A percentile compares a stretch with the other conserved stretches of the same genome.
phyloP scores from a whole-genome alignment of 2,888 invertebrate genomes.

The Ctenicera cuprea region DNA sequence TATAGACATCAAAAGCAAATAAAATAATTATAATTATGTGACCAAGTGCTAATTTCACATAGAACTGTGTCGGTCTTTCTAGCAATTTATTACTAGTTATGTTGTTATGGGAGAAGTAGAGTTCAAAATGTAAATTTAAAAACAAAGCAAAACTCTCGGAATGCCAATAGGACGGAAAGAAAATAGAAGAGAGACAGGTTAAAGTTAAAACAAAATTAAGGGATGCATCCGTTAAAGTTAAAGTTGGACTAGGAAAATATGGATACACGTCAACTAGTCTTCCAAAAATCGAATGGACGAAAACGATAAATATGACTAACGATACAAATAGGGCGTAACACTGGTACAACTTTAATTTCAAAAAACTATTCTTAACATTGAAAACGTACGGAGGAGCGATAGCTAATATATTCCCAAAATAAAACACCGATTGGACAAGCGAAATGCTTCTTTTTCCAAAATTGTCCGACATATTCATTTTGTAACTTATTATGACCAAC shows the following conservation, averaged over 20 bases:
- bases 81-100: not conserved
- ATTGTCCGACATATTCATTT: no score
- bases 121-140: not conserved
- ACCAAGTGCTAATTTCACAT: not conserved
- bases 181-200: not conserved
- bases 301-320: not conserved
- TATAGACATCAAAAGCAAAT: not conserved
- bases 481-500: not conserved
- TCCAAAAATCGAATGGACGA: constrained; percentile 2
- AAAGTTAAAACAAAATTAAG: constrained; percentile 6
- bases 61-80: not conserved
- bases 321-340: not conserved
- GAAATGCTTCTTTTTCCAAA: no score
- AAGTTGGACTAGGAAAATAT: constrained; percentile 6
- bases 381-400: not conserved
- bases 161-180: not conserved
- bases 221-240: constrained; percentile 4
- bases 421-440: not conserved
- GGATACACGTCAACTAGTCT: constrained; percentile 17
- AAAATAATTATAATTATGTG: not conserved
- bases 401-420: not conserved
- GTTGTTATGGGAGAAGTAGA: not conserved
- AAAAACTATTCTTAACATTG: not conserved
- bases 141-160: not conserved
- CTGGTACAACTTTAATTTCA: not conserved